These are phyloP conservation scores for Mixornis gularis DNA, from an alignment of 2,113 vertebrate genomes.

Conservation along the genomic window DNA sequence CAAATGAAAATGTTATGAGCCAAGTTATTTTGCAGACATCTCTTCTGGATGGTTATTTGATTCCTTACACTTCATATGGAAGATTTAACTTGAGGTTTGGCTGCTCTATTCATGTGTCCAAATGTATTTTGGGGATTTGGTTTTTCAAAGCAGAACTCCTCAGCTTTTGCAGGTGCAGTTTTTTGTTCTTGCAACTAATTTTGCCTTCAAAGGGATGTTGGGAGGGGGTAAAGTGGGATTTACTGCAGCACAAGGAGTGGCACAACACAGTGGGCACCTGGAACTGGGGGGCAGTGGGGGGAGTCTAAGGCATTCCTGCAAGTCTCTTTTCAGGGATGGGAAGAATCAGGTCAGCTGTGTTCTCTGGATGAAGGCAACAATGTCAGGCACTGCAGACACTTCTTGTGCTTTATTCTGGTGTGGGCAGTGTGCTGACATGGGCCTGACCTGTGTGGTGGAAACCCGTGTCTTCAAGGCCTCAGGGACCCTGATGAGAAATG, in stretches of 20 bases:
- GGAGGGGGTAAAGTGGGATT: background rate
- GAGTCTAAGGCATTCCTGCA: background rate
- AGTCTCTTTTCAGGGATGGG: background rate
- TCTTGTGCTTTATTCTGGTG: background rate
- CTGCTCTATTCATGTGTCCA: background rate
- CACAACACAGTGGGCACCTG: background rate
- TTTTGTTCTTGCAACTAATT: background rate
- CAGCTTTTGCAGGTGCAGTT: slow-evolving; percentile 29
- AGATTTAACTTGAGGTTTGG: slow-evolving; percentile 54
- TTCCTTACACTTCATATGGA: slow-evolving; percentile 46
- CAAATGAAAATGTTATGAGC: slow-evolving; percentile 57
- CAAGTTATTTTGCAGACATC: slow-evolving; percentile 58
- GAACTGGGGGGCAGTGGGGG: background rate
- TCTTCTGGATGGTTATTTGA: slow-evolving; percentile 60
- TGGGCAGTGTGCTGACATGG: background rate
- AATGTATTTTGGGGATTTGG: background rate
- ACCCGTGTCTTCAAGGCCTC: background rate
- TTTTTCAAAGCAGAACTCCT: slow-evolving; percentile 6
- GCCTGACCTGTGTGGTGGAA: background rate
- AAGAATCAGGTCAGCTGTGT: background rate
- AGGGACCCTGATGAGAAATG: fast-evolving
- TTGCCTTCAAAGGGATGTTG: background rate
- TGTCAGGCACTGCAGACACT: background rate
- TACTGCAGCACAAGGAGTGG: fast-evolving
- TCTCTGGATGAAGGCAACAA: background rate